Percentiles rank a stretch among this genome's conserved stretches.
Evolutionary conservation across 2,113 vertebrate genomes (phyloP).

Genomic region (zebrafish (Danio rerio)): GRCz12tu NC_133179.1:19058001-19058500

Average conservation of each 20-base stretch:
- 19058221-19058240: conserved; percentile 87
- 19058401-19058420: too few species aligned
- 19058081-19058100: conserved; percentile 81
- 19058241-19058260: conserved; percentile 81
- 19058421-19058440: too few species aligned
- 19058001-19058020: conserved; percentile 69
- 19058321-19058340: conserved; percentile 73
- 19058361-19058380: not conserved
- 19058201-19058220: not conserved
- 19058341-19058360: not conserved
- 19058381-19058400: too few species aligned
- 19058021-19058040: conserved; percentile 60
- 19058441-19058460: too few species aligned
- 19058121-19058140: conserved; percentile 77
- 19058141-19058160: conserved; percentile 72
- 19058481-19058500: too few species aligned
- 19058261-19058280: conserved; percentile 80
- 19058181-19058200: not conserved
- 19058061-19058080: conserved; percentile 84
- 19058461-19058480: too few species aligned
- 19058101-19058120: conserved; percentile 87
- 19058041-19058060: conserved; percentile 64
- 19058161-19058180: not conserved
- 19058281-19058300: conserved; percentile 84
- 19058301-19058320: conserved; percentile 84